These are phyloP conservation scores for Leuctra nigra DNA, from an alignment of 2,888 invertebrate species.

Conservation along the genomic window DNA sequence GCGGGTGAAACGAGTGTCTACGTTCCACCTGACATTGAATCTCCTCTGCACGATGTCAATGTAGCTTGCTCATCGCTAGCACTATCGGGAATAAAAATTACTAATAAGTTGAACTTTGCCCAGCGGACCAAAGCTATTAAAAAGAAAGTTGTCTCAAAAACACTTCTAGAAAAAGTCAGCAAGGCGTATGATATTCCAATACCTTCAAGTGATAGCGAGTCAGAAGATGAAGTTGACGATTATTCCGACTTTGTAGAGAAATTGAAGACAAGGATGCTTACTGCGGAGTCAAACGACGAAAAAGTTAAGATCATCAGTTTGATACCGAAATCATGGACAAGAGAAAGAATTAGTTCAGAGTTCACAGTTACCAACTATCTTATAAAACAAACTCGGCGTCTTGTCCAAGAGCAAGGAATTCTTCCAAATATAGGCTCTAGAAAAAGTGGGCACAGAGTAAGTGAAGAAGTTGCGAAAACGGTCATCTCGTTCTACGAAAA, in stretches of 20 bases:
- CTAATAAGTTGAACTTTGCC: neutral
- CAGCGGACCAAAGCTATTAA: neutral
- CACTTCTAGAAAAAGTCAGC: neutral
- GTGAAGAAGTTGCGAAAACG: neutral
- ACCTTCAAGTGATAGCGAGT: neutral
- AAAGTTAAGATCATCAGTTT: slow-evolving; percentile 8
- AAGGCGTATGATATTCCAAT: neutral
- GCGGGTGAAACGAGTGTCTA: neutral
- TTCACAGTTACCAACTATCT: neutral
- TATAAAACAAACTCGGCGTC: neutral
- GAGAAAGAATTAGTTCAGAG: neutral
- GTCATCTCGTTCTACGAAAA: slow-evolving; percentile 19
- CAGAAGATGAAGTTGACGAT: neutral
- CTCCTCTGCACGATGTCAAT: neutral
- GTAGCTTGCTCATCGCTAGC: neutral
- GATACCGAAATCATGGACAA: neutral
- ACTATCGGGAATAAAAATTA: neutral
- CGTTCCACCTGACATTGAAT: too few species aligned
- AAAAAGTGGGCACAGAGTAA: neutral
- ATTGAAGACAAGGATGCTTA: neutral
- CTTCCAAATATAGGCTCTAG: neutral
- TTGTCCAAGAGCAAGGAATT: neutral
- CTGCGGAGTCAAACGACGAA: neutral
- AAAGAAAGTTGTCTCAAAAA: neutral
- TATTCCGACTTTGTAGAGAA: neutral